Base-by-base conservation (phyloP, 2,888 invertebrate species). In the Cerceris ruficornis region DNA sequence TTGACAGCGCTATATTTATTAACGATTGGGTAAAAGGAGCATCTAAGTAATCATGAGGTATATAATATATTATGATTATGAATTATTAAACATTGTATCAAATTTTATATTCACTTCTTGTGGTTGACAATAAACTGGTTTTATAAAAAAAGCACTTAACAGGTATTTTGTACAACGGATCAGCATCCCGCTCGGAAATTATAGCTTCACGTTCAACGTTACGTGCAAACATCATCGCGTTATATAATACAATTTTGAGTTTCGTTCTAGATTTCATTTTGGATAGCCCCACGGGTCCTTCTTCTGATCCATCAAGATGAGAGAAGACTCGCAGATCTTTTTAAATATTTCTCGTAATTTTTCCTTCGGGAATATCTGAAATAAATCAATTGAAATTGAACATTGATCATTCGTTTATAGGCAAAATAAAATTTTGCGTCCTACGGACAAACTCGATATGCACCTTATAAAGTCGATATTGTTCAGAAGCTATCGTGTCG, bases 251-350 rank as follows among this genome's bases (percentile, higher is more conserved):
- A 50, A 41, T 60, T 60, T 15, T 50, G 0, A 67, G 57, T 60
- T 75, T 55, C 17, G 1, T 41, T 59, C 28, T 6, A 42, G 6
- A 54, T 1, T 65, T 89, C 77, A 92, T 83, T 88, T 92, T 7
- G 91, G 73, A 93, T 95, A 95, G 58, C 98, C 98, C 94, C 97
- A 97, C 65, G 98, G 96, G 94, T 98, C 98, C 88, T 94, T 94
- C 87, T 95, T 96, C 77, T 95, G 94, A 89, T 97, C 96, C 86
- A 98, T 93, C 74, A 97, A 92, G 9, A 94, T 92, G 14, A 97
- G 92, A 8, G 97, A 96, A 1, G 97, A 96, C 89, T 97, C 97
- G 61, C 96, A 95, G 52, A 98, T 94, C 91, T 96, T 96, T 41
- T 94, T 94, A 75, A 98, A 93, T 43, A 98, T 92, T 90, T 97